A percentile compares a stretch with the other conserved stretches of the same genome.
These are phyloP conservation scores for Thamnophis elegans DNA, from an alignment of 2,797 vertebrate genomes.

Conservation along the genomic window DNA sequence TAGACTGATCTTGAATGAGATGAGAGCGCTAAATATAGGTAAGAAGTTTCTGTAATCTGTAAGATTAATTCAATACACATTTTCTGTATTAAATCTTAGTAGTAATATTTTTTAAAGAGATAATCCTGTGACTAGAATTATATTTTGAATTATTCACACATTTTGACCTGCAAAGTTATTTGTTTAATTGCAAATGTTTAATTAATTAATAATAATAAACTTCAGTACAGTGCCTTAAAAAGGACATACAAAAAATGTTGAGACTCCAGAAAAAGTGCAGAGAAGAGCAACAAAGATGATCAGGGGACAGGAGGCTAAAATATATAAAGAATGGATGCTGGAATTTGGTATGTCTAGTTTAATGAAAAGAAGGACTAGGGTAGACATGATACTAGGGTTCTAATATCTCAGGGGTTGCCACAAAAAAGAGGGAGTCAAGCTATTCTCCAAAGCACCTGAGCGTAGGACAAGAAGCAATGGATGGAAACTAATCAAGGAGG, in stretches of 20 bases:
- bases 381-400: background rate
- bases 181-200: background rate
- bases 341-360: background rate
- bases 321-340: background rate
- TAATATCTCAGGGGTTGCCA: background rate
- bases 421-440: background rate
- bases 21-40: conserved; percentile 89
- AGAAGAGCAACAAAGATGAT: background rate
- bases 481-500: background rate
- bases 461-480: background rate
- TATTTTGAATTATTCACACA: background rate
- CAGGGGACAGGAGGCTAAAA: background rate
- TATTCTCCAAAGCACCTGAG: background rate
- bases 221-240: background rate
- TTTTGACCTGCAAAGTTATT: background rate
- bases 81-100: background rate
- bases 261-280: background rate
- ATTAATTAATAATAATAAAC: background rate
- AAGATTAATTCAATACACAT: background rate
- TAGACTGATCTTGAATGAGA: conserved; percentile 79
- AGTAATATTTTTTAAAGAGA: background rate
- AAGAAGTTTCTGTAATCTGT: conserved; percentile 27
- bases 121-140: background rate
- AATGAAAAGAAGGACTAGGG: background rate
- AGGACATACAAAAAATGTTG: background rate